Conservation (phyloP, 2,888 invertebrate species). For the Cephus spinipes region DNA sequence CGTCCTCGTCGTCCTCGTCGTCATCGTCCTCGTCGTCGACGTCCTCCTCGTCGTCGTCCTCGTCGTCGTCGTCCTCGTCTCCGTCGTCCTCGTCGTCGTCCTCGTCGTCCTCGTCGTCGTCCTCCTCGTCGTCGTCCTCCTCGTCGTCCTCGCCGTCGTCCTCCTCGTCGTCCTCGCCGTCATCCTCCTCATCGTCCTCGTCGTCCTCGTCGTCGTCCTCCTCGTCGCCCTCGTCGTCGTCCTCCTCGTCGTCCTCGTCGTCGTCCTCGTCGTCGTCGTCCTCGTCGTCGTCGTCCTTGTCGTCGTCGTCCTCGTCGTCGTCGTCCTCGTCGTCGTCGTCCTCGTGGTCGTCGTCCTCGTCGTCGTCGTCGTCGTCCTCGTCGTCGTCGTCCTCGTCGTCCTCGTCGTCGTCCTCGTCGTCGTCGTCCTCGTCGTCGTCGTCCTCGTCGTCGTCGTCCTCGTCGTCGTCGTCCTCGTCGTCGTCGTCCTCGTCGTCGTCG, state of each 20-base stretch:
- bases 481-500: not conserved
- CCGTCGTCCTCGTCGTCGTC: no score
- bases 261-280: constrained; percentile 9
- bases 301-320: constrained; percentile 10
- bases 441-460: not conserved
- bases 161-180: no score
- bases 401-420: not conserved
- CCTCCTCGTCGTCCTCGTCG: constrained; percentile 5
- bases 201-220: not conserved
- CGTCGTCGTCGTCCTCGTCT: not conserved
- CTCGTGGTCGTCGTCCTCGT: not conserved
- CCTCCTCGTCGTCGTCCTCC: not conserved
- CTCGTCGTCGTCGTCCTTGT: constrained; percentile 1
- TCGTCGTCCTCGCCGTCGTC: no score
- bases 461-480: constrained; percentile 1
- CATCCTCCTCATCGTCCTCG: no score
- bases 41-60: not conserved
- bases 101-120: not conserved
- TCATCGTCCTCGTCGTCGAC: not conserved
- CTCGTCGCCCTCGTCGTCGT: constrained; percentile 1
- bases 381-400: not conserved
- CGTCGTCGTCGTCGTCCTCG: not conserved
- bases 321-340: constrained; percentile 13
- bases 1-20: not conserved
- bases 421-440: not conserved